phyloP scores from a whole-genome alignment of 2,113 vertebrate genomes.

The Ophthalmolycus amberensis region DNA sequence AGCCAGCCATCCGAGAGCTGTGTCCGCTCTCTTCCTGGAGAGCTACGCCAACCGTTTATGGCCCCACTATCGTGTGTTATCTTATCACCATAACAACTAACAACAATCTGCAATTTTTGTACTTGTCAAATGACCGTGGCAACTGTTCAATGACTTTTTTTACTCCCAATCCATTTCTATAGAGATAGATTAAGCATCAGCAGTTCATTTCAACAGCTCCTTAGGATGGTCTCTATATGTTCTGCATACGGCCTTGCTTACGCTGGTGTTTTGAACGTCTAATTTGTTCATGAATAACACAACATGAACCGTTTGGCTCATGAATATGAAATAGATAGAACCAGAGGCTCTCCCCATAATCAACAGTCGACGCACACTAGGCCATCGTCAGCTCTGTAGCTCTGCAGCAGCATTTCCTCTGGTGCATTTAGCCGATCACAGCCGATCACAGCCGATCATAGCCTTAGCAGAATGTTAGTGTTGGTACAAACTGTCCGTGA shows the following conservation, averaged over 20 bases:
- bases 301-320: conserved; percentile 81
- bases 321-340: conserved; percentile 80
- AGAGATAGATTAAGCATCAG: conserved; percentile 10
- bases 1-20: no score
- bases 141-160: neutral
- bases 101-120: neutral
- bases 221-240: conserved; percentile 39
- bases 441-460: conserved; percentile 39
- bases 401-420: conserved; percentile 65
- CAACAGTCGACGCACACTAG: conserved; percentile 75
- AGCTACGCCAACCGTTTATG: no score
- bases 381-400: conserved; percentile 46
- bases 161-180: neutral
- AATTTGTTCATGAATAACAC: conserved; percentile 82
- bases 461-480: conserved; percentile 56
- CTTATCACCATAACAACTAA: neutral
- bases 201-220: conserved; percentile 12
- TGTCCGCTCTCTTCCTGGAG: no score
- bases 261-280: conserved; percentile 73
- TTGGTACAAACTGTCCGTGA: conserved; percentile 61
- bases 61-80: neutral
- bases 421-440: conserved; percentile 59
- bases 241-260: conserved; percentile 46
- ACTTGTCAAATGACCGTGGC: neutral
- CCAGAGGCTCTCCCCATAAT: conserved; percentile 72